phyloP scores from a whole-genome alignment of 37 sponge, comb jelly and placozoan genomes.

The Spongia lamella region DNA sequence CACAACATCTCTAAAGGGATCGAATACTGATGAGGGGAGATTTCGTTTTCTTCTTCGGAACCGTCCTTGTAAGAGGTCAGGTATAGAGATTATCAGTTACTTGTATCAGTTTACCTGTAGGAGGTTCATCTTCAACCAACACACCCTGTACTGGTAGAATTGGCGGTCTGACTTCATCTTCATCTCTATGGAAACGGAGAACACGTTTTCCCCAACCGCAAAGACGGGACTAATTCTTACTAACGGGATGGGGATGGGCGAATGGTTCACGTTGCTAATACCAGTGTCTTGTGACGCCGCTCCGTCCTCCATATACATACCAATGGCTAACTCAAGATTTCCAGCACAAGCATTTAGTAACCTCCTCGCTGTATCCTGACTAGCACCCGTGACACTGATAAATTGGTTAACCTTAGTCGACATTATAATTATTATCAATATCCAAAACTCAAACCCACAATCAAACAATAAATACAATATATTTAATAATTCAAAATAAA shows the following conservation, averaged over 20 bases:
- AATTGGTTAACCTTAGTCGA: slow-evolving; percentile 47
- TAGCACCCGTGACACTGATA: slow-evolving; percentile 54
- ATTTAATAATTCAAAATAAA: too few species aligned
- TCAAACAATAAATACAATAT: too few species aligned
- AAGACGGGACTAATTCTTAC: too few species aligned
- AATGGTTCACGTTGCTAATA: too few species aligned
- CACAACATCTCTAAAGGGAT: slow-evolving; percentile 64
- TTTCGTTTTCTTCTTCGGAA: slow-evolving; percentile 25
- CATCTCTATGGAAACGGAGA: neutral
- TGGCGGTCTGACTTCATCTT: slow-evolving; percentile 58
- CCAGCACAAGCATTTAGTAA: slow-evolving; percentile 69
- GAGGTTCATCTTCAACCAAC: slow-evolving; percentile 57
- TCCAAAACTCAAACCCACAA: too few species aligned
- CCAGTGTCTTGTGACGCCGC: neutral
- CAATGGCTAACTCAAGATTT: slow-evolving; percentile 70
- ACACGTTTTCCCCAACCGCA: too few species aligned
- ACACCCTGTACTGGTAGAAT: slow-evolving; percentile 72
- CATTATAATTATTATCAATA: too few species aligned
- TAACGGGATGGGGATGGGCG: too few species aligned
- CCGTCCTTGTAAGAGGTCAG: slow-evolving; percentile 15
- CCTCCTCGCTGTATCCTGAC: slow-evolving; percentile 43
- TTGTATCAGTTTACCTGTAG: neutral
- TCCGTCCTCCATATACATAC: slow-evolving; percentile 67
- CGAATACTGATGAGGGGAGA: slow-evolving; percentile 61
- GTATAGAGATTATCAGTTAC: neutral